A percentile compares a stretch with the other conserved stretches of the same genome.
Evolutionary conservation across 2,113 vertebrate species (phyloP).

Genomic region (Lucifuga dentata): DNA sequence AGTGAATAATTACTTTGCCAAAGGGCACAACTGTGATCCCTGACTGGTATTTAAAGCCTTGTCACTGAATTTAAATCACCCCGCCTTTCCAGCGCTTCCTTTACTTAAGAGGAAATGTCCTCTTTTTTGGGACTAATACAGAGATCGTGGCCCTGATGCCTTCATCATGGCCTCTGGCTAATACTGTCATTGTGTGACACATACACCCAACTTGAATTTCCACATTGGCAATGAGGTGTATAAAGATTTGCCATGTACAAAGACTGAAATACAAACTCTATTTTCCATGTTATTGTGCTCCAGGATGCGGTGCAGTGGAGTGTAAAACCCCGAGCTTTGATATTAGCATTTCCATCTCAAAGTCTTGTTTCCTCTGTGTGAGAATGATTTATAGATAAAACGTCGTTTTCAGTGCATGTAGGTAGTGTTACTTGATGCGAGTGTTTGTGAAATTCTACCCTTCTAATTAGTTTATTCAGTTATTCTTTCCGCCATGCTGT

Average conservation of each 20-base stretch:
- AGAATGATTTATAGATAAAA: slow-evolving; percentile 25
- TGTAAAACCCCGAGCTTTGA: slow-evolving; percentile 9
- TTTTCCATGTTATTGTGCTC: slow-evolving; percentile 9
- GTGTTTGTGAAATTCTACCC: slow-evolving; percentile 54
- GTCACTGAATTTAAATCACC: slow-evolving; percentile 82
- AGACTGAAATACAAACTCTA: not conserved
- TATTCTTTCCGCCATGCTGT: slow-evolving; percentile 56
- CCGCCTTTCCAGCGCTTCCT: slow-evolving; percentile 63
- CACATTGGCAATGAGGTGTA: not conserved
- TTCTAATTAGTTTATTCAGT: slow-evolving; percentile 71
- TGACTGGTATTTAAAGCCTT: slow-evolving; percentile 82
- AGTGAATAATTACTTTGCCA: slow-evolving; percentile 83
- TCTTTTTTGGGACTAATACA: slow-evolving; percentile 64
- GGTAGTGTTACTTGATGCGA: slow-evolving; percentile 40
- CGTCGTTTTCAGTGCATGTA: slow-evolving; percentile 20
- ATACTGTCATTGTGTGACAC: slow-evolving; percentile 29
- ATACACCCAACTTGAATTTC: slow-evolving; percentile 33
- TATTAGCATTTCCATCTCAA: slow-evolving; percentile 9
- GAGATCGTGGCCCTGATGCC: slow-evolving; percentile 64
- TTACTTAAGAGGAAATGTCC: slow-evolving; percentile 76
- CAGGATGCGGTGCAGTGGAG: not conserved
- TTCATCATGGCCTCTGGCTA: slow-evolving; percentile 45
- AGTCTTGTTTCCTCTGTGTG: slow-evolving; percentile 1
- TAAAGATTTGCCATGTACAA: not conserved
- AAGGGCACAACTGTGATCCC: slow-evolving; percentile 81